phyloP scores from a whole-genome alignment of 1,140 invertebrate genomes.

The Batillaria attramentaria region DNA sequence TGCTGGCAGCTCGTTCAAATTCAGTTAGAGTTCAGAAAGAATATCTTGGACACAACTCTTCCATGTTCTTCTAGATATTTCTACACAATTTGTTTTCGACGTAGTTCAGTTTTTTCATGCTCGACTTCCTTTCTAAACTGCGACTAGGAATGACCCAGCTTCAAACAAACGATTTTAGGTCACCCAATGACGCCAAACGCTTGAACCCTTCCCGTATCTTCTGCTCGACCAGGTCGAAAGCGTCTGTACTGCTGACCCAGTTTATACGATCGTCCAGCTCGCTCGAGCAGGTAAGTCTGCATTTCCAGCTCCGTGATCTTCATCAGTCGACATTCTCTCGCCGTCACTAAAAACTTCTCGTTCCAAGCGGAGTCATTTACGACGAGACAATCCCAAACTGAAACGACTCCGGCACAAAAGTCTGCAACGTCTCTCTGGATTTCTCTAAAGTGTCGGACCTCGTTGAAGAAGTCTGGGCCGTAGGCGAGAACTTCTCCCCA shows the following conservation, averaged over 20 bases:
- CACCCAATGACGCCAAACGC: no score
- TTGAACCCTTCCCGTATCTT: no score
- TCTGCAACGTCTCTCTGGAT: constrained; percentile 27
- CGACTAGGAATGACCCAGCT: no score
- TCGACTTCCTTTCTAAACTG: no score
- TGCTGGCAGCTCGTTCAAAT: no score
- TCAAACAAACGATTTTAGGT: no score
- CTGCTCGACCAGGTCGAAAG: no score
- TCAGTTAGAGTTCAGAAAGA: no score
- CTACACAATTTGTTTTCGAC: no score
- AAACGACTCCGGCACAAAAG: constrained; percentile 35
- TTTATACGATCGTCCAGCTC: not conserved
- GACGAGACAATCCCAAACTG: not conserved
- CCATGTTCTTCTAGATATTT: no score
- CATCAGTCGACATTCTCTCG: constrained; percentile 45
- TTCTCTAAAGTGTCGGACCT: constrained; percentile 39
- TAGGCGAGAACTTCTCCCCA: constrained; percentile 29
- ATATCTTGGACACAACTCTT: no score
- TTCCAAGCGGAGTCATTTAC: constrained; percentile 40
- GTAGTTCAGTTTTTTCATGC: no score
- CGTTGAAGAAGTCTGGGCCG: constrained; percentile 36
- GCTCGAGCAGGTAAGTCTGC: constrained; percentile 10
- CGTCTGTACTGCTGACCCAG: not conserved
- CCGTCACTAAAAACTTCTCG: constrained; percentile 37
- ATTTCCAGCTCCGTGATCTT: constrained; percentile 36